phyloP scores from a whole-genome alignment of 2,888 invertebrate genomes.

The Lithodes maja region DNA sequence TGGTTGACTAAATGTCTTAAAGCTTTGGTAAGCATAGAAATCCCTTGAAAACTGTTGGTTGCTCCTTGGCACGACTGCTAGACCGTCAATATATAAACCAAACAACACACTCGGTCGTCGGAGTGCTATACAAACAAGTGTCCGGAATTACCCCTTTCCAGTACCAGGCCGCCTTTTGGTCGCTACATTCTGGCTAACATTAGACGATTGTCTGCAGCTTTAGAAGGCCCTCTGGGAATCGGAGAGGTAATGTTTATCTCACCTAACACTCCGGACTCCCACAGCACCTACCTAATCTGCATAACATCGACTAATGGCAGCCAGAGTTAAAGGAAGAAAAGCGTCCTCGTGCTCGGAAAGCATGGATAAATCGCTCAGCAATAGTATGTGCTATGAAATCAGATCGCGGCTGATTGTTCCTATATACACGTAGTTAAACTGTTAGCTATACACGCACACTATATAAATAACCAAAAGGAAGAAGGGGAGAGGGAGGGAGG shows the following conservation, averaged over 20 bases:
- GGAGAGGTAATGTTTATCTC: no score
- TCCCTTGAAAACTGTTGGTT: background rate
- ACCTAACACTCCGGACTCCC: no score
- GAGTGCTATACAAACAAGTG: background rate
- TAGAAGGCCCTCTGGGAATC: no score
- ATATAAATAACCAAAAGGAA: background rate
- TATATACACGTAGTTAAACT: background rate
- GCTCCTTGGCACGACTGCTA: background rate
- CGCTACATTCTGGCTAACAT: no score
- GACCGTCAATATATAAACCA: background rate
- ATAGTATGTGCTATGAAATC: background rate
- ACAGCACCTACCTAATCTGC: no score
- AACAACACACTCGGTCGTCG: background rate
- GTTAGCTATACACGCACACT: background rate
- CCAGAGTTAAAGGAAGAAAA: no score
- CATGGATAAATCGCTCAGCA: no score
- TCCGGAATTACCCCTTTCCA: background rate
- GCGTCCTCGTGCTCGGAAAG: no score
- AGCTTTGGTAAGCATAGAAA: conserved; percentile 13
- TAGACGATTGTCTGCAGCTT: no score
- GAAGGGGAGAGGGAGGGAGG: background rate
- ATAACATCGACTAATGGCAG: no score
- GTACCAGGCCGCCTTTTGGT: no score
- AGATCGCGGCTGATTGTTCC: background rate
- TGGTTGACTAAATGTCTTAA: background rate